Percentiles rank a stretch among this genome's conserved stretches.
phyloP scores from a whole-genome alignment of 64 coral and sea anemone species.

The Montipora sp. region DNA sequence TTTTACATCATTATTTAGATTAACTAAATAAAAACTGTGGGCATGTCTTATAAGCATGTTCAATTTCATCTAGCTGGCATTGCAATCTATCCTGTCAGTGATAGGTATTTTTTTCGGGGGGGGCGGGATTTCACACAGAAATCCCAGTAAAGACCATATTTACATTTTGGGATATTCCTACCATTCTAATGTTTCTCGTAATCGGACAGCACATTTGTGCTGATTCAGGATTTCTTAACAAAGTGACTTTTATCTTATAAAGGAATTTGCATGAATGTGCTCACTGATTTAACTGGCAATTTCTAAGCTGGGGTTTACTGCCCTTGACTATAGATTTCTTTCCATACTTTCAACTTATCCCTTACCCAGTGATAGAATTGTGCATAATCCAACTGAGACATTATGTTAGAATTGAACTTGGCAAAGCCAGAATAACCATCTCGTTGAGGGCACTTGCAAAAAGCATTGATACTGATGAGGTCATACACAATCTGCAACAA shows the following conservation, averaged over 20 bases:
- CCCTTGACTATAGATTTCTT: constrained; percentile 7
- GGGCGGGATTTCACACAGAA: not conserved
- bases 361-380: constrained; percentile 58
- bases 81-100: not conserved
- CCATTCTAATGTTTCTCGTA: constrained; percentile 21
- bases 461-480: constrained; percentile 7
- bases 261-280: constrained; percentile 14
- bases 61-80: constrained; percentile 11
- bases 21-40: not conserved
- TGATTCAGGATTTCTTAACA: not conserved
- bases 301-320: not conserved
- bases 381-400: constrained; percentile 8
- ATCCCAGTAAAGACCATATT: constrained; percentile 13
- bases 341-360: constrained; percentile 41
- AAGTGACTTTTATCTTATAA: not conserved
- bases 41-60: not conserved
- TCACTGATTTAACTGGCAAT: constrained; percentile 1
- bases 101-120: not conserved
- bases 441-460: not conserved
- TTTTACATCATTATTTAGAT: constrained; percentile 8
- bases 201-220: constrained; percentile 15
- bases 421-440: constrained; percentile 51
- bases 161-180: constrained; percentile 20
- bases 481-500: constrained; percentile 35
- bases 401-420: constrained; percentile 21